Percentiles rank a stretch among this genome's conserved stretches.
phyloP scores from a whole-genome alignment of 2,888 invertebrate genomes.

The Lasiommata megera region DNA sequence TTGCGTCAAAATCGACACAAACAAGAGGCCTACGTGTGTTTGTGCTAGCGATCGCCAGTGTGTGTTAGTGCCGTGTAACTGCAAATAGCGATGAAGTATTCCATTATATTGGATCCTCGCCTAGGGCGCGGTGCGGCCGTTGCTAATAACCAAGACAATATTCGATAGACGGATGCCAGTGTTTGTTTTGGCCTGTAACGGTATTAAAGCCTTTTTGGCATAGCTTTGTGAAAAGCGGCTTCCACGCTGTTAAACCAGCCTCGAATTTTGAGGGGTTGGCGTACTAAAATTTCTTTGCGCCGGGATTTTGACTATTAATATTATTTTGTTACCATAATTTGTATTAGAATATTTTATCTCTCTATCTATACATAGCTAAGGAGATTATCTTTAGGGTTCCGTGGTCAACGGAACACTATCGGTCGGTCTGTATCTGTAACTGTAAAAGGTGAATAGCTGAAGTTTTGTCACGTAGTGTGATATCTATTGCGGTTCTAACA shows the following conservation, averaged over 20 bases:
- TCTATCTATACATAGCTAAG: too few relatives aligned
- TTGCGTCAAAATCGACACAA: too few relatives aligned
- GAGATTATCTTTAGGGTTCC: too few relatives aligned
- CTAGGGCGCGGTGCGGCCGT: slow-evolving; percentile 67
- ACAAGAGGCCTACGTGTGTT: too few relatives aligned
- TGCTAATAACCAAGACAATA: slow-evolving; percentile 77
- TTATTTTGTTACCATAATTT: not conserved
- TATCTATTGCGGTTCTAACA: too few relatives aligned
- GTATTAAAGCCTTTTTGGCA: slow-evolving; percentile 29
- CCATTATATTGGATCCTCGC: slow-evolving; percentile 79
- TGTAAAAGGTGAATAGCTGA: too few relatives aligned
- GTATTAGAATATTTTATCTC: too few relatives aligned
- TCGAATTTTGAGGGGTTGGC: slow-evolving; percentile 1
- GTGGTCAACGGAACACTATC: too few relatives aligned
- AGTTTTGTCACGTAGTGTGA: too few relatives aligned
- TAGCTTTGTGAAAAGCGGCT: slow-evolving; percentile 20
- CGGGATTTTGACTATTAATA: not conserved
- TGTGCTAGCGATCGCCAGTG: not conserved
- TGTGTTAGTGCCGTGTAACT: slow-evolving; percentile 62
- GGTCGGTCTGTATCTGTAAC: too few relatives aligned
- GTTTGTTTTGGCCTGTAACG: slow-evolving; percentile 44
- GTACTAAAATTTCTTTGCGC: not conserved
- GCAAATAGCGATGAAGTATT: slow-evolving; percentile 79
- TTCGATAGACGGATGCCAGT: slow-evolving; percentile 44
- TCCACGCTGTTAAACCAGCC: slow-evolving; percentile 17